phyloP scores from a whole-genome alignment of 2,113 vertebrate species.

The Phalacrocorax pelagicus region DNA sequence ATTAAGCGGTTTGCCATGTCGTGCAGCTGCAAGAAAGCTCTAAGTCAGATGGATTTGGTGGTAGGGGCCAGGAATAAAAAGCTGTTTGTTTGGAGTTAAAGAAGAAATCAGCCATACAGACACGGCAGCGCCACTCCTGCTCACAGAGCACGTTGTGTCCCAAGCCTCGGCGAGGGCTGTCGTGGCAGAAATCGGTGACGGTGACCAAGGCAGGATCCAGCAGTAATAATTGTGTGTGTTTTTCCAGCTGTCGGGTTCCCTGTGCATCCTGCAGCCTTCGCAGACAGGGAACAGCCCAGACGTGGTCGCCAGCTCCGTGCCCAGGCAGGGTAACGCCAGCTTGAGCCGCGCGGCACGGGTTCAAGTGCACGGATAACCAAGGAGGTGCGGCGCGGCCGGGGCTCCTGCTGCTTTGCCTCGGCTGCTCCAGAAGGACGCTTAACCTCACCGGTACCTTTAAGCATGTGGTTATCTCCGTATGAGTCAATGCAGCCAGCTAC shows the following conservation, averaged over 20 bases:
- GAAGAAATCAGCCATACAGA: rapidly evolving
- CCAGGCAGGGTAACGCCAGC: rapidly evolving
- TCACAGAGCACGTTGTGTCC: neutral
- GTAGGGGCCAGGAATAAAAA: neutral
- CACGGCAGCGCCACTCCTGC: rapidly evolving
- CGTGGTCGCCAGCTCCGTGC: rapidly evolving
- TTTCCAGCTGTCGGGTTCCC: neutral
- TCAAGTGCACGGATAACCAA: rapidly evolving
- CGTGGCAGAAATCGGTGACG: rapidly evolving
- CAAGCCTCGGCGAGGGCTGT: rapidly evolving
- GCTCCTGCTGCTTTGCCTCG: neutral
- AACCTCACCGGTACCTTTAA: rapidly evolving
- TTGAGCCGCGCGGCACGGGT: rapidly evolving
- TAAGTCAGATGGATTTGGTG: neutral
- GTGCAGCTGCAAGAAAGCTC: neutral
- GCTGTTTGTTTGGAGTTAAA: neutral
- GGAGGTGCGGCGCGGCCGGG: neutral
- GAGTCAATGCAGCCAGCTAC: neutral
- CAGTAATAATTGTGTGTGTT: rapidly evolving
- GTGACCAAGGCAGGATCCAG: neutral
- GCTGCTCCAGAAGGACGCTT: neutral
- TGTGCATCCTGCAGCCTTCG: neutral
- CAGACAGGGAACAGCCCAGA: neutral
- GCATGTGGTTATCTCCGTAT: rapidly evolving
- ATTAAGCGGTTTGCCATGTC: rapidly evolving